These are phyloP conservation scores for Andrena haemorrhoa DNA, from an alignment of 2,888 invertebrate species.

Conservation along the genomic window DNA sequence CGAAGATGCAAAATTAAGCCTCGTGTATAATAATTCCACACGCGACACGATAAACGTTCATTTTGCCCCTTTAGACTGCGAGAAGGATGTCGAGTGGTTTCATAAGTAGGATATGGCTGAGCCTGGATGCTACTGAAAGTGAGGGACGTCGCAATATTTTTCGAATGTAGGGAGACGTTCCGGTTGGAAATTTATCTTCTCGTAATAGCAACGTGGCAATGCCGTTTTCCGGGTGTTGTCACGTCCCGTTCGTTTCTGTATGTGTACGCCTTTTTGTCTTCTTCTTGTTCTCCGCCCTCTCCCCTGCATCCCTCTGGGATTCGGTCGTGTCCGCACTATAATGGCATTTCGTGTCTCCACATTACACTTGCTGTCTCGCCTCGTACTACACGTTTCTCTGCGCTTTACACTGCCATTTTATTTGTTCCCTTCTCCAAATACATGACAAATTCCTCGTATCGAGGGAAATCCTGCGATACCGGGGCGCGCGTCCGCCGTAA, in stretches of 20 bases:
- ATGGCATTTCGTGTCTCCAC: conserved; percentile 82
- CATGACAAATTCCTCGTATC: conserved; percentile 45
- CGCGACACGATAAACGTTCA: background rate
- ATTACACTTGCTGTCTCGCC: conserved; percentile 75
- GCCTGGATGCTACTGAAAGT: conserved; percentile 45
- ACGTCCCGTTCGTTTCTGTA: conserved; percentile 73
- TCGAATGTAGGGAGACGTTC: conserved; percentile 69
- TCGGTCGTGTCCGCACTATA: conserved; percentile 82
- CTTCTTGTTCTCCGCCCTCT: conserved; percentile 45
- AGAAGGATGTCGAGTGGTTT: conserved; percentile 30
- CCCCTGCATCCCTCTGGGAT: conserved; percentile 71
- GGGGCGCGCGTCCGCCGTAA: background rate
- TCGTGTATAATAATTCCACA: no score
- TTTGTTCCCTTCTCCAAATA: conserved; percentile 69
- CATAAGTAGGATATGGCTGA: conserved; percentile 50
- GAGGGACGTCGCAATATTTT: conserved; percentile 61
- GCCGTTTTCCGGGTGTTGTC: conserved; percentile 78
- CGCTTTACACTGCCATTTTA: conserved; percentile 64
- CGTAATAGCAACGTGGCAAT: conserved; percentile 75
- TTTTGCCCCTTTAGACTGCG: conserved; percentile 7
- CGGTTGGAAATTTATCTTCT: conserved; percentile 76
- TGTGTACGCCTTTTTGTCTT: conserved; percentile 66
- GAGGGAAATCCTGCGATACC: conserved; percentile 40
- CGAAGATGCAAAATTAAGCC: no score
- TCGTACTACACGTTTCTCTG: conserved; percentile 62